Evolutionary conservation across 37 sponge, comb jelly and placozoan genomes (phyloP).

Genomic region (Cliona cf. orientalis): DNA sequence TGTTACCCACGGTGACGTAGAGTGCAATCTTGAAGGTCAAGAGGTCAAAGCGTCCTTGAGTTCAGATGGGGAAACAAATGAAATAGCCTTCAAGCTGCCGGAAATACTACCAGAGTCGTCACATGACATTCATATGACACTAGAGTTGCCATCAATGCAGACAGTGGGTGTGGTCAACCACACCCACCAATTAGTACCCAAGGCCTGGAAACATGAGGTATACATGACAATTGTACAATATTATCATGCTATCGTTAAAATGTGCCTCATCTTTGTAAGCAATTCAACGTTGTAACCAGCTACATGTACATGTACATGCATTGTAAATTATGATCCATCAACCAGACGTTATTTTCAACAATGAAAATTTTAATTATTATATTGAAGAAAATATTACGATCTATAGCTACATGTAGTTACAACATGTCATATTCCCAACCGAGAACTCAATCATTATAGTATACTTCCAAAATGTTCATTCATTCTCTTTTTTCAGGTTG

Average conservation of each 20-base stretch:
- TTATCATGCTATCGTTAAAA: too few relatives aligned
- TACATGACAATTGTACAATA: too few relatives aligned
- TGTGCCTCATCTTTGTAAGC: too few relatives aligned
- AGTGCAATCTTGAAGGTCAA: too few relatives aligned
- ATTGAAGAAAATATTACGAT: too few relatives aligned
- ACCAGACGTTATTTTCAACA: too few relatives aligned
- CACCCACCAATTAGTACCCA: neutral
- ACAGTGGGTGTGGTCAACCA: neutral
- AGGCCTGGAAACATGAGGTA: constrained; percentile 41
- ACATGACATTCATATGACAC: constrained; percentile 1
- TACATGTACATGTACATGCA: too few relatives aligned
- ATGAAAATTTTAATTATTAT: too few relatives aligned
- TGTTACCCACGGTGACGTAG: neutral
- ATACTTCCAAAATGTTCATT: neutral
- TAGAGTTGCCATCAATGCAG: neutral
- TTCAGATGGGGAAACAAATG: neutral
- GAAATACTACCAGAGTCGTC: neutral
- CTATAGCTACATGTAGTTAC: too few relatives aligned
- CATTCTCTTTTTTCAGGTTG: neutral
- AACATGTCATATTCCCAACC: neutral
- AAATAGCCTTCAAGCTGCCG: neutral
- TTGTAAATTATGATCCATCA: too few relatives aligned
- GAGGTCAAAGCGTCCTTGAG: too few relatives aligned
- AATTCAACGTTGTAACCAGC: too few relatives aligned
- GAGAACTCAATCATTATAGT: neutral